These are phyloP conservation scores for Drosophila austrosaltans DNA, from an alignment of 2,888 invertebrate genomes.

Conservation along the genomic window DNA sequence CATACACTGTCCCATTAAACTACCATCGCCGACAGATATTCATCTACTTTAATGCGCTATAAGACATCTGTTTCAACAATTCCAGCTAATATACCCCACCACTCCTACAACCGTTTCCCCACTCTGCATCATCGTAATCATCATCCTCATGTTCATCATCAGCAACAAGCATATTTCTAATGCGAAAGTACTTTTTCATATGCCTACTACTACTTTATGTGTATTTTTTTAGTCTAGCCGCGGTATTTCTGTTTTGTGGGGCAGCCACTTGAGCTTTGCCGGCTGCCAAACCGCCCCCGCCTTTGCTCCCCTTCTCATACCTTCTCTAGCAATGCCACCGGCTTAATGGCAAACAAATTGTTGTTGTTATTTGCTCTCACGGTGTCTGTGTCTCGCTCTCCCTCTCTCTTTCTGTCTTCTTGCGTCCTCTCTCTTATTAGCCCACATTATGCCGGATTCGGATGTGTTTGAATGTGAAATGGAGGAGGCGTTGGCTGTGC, in stretches of 20 bases:
- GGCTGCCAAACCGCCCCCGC: constrained; percentile 27
- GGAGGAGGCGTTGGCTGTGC: constrained; percentile 40
- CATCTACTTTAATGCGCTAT: constrained; percentile 62
- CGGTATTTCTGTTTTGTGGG: constrained; percentile 60
- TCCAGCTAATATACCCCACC: neutral
- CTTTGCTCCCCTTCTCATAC: neutral
- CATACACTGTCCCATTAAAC: constrained; percentile 44
- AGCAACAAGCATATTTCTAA: constrained; percentile 2
- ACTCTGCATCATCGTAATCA: neutral
- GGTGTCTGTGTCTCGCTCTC: neutral
- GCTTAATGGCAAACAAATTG: constrained; percentile 20
- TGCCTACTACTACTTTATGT: constrained; percentile 52
- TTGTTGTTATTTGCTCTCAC: constrained; percentile 23
- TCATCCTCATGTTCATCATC: neutral
- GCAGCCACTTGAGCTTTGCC: constrained; percentile 73
- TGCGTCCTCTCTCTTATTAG: constrained; percentile 60
- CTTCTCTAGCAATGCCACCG: constrained; percentile 36
- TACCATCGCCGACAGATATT: constrained; percentile 31
- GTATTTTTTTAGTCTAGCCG: constrained; percentile 55
- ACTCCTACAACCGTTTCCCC: neutral
- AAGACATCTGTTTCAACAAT: constrained; percentile 57
- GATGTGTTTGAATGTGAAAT: constrained; percentile 66
- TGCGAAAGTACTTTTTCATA: constrained; percentile 36
- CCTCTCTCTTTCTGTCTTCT: constrained; percentile 3
- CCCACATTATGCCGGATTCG: constrained; percentile 59